Percentiles rank a stretch among this genome's conserved stretches.
phyloP scores from a whole-genome alignment of 2,888 invertebrate species.

The Candidula unifasciata region DNA sequence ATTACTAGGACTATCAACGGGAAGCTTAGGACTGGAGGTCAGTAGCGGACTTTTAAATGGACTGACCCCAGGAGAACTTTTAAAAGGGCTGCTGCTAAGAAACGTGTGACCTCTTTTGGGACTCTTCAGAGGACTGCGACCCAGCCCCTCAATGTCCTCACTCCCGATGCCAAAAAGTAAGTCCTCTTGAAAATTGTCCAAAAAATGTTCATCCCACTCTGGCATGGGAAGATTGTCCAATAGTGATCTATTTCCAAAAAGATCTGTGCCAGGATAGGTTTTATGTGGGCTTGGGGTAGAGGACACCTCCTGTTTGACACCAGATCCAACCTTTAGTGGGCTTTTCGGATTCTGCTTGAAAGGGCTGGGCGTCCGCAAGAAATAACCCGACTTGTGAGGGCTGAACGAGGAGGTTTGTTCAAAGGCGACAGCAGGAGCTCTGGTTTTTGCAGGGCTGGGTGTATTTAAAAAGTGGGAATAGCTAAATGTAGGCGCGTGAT shows the following conservation, averaged over 20 bases:
- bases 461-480: conserved; percentile 27
- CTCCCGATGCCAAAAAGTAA: conserved; percentile 44
- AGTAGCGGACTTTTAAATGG: conserved; percentile 46
- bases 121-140: conserved; percentile 43
- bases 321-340: conserved; percentile 9
- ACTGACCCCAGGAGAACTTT: conserved; percentile 36
- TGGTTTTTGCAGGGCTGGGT: conserved; percentile 35
- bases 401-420: conserved; percentile 1
- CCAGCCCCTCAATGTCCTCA: conserved; percentile 46
- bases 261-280: conserved; percentile 36
- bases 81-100: conserved; percentile 34
- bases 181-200: conserved; percentile 51
- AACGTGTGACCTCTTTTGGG: conserved; percentile 39
- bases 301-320: conserved; percentile 24
- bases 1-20: conserved; percentile 27
- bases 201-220: conserved; percentile 52
- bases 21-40: conserved; percentile 42
- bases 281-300: conserved; percentile 47
- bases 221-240: conserved; percentile 46
- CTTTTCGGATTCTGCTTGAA: conserved; percentile 28
- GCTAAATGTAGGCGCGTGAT: background rate
- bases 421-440: background rate
- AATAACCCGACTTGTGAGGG: conserved; percentile 48
- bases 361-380: conserved; percentile 50
- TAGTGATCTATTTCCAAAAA: conserved; percentile 50